A percentile compares a stretch with the other conserved stretches of the same genome.
Evolutionary conservation across 1,140 invertebrate genomes (phyloP).

Genomic region (Drosophila chauvacae): DNA sequence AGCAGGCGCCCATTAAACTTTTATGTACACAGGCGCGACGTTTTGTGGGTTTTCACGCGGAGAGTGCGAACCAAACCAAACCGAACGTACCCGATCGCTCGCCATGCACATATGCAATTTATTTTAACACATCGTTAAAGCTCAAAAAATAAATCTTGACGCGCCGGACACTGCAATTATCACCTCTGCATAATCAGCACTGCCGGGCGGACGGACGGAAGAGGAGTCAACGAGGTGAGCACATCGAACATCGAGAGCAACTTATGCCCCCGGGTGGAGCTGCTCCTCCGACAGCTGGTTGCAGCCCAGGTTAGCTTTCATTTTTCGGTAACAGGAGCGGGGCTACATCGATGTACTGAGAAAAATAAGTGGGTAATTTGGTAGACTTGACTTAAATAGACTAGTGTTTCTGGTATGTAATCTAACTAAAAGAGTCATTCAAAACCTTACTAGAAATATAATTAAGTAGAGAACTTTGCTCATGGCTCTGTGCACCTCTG

Average conservation of each 20-base stretch:
- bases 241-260: conserved; percentile 76
- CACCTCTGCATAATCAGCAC: conserved; percentile 81
- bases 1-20: conserved; percentile 63
- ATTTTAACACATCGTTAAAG: conserved; percentile 83
- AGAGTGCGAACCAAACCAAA: conserved; percentile 3
- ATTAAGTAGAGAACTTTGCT: not conserved
- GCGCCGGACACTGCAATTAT: conserved; percentile 82
- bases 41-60: conserved; percentile 71
- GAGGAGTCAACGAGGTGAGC: conserved; percentile 49
- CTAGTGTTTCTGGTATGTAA: not conserved
- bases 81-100: conserved; percentile 5
- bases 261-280: conserved; percentile 66
- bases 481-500: too few relatives aligned
- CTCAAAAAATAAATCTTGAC: conserved; percentile 83
- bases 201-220: conserved; percentile 19
- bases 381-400: not conserved
- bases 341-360: conserved; percentile 1
- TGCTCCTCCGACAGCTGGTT: conserved; percentile 54
- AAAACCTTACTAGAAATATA: too few relatives aligned
- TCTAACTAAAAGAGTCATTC: not conserved
- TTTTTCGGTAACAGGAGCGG: conserved; percentile 40
- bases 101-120: conserved; percentile 71
- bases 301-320: conserved; percentile 49
- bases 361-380: not conserved
- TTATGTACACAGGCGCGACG: conserved; percentile 79